Evolutionary conservation across 2,113 vertebrate genomes (phyloP), one percentile per base, ranked within the genome.

Genomic region (Antennarius striatus): DNA sequence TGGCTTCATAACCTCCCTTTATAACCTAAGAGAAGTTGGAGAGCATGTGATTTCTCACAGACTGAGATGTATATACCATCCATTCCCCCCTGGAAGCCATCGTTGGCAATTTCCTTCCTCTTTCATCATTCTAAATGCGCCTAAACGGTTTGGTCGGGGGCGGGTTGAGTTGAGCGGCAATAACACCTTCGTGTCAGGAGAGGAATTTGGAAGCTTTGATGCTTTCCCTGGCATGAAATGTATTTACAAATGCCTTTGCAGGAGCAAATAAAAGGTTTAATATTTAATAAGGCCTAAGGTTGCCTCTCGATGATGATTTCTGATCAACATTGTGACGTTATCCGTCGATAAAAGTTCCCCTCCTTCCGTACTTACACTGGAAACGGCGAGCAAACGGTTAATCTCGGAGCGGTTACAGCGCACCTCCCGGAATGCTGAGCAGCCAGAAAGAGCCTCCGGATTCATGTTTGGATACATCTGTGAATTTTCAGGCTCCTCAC

Each of bases 281-380:
- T 92, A 91, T 91, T 91, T 92, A 90, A 91, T 91, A 84, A 89
- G 78, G 80, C 87, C 83, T 89, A 75, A 87, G 83, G 89, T 87
- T 82, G 79, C 83, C 65, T 75, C 79, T 61, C 63, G 81, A 74
- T 85, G 87, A 75, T 60, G 30, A 54, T 55, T 63, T 81, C 63
- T 87, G 86, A 92, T 91, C 90, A 88, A 88, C 87, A 84, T 52
- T 15, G 51, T 51, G 77, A 84, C 46, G 54, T 59, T 71, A 68
- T 81, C 79, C 63, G 76, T 69, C 72, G 80, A 76, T 75, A 64
- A 73, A 81, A 54, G 64, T 63, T 73, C 32, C 75, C 63, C 63
- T 58, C 53, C 71, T 78, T 67, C 63, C 72, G 72, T 72, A 36
- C 28, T 59, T 4, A 6, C 52, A 62, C 51, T 55, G 43, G 22